These are phyloP conservation scores for Aegypius monachus DNA, from an alignment of 2,113 vertebrate species.

Conservation along the genomic window DNA sequence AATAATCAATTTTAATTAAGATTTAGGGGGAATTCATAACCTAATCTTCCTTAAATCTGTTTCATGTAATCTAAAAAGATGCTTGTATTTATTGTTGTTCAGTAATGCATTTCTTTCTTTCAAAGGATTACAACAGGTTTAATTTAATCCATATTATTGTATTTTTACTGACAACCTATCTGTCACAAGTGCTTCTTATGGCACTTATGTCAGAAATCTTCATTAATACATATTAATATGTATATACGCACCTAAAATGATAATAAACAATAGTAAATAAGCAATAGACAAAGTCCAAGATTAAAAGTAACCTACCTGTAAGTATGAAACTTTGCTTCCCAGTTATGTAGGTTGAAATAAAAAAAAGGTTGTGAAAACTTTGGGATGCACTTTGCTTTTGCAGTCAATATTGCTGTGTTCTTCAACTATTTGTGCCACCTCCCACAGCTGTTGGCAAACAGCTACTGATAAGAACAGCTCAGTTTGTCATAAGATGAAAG, in stretches of 20 bases:
- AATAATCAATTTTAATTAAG: background rate
- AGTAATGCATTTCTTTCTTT: background rate
- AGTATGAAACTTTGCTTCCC: background rate
- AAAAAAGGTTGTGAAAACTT: background rate
- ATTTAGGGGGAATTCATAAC: background rate
- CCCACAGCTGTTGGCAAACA: background rate
- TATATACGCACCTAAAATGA: background rate
- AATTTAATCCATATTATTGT: background rate
- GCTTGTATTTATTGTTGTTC: background rate
- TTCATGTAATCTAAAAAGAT: background rate
- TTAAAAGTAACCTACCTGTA: background rate
- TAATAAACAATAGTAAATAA: background rate
- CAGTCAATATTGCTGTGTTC: background rate
- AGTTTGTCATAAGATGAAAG: background rate
- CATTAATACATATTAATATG: background rate
- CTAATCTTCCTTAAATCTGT: background rate
- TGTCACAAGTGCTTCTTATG: background rate
- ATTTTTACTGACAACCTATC: background rate
- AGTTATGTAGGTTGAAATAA: background rate
- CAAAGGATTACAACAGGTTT: background rate
- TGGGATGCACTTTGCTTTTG: background rate
- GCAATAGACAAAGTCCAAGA: background rate
- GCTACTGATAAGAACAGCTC: background rate
- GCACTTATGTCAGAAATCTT: background rate
- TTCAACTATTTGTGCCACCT: background rate